Percentiles rank a stretch among this genome's conserved stretches.
Conservation (phyloP, 1,140 invertebrate genomes). For the Bombus superbus region DNA sequence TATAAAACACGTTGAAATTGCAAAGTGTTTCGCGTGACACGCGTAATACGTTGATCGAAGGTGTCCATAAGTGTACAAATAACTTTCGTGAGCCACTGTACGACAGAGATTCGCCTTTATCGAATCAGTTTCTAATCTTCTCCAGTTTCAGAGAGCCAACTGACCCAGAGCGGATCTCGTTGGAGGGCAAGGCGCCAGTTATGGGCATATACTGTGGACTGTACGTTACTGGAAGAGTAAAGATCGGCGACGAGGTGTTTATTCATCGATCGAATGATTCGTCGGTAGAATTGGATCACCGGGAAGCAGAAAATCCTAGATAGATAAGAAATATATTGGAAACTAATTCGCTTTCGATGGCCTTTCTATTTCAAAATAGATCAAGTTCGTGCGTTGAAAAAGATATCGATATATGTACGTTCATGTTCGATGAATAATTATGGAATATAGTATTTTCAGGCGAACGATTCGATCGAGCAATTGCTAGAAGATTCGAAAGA, state of each 20-base stretch:
- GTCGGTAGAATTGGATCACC: not conserved
- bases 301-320: not conserved
- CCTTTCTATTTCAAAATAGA: conserved; percentile 16
- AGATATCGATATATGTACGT: no score
- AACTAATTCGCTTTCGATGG: not conserved
- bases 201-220: conserved; percentile 77
- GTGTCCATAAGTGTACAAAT: no score
- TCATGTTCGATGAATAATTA: not conserved
- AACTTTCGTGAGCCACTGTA: not conserved
- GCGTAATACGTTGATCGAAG: no score
- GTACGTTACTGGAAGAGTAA: conserved; percentile 71
- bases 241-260: conserved; percentile 74
- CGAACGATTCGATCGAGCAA: not conserved
- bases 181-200: conserved; percentile 71
- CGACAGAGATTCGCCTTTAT: not conserved
- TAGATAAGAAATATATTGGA: not conserved
- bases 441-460: conserved; percentile 1
- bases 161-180: conserved; percentile 49
- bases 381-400: not conserved
- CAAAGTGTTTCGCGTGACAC: no score
- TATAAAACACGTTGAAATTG: no score
- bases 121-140: not conserved
- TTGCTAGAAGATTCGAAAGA: no score
- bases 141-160: conserved; percentile 70
- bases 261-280: conserved; percentile 46